Evolutionary conservation across 2,888 invertebrate genomes (phyloP), one percentile per base, ranked within the genome.

Genomic region (Xanthia icteritia): DNA sequence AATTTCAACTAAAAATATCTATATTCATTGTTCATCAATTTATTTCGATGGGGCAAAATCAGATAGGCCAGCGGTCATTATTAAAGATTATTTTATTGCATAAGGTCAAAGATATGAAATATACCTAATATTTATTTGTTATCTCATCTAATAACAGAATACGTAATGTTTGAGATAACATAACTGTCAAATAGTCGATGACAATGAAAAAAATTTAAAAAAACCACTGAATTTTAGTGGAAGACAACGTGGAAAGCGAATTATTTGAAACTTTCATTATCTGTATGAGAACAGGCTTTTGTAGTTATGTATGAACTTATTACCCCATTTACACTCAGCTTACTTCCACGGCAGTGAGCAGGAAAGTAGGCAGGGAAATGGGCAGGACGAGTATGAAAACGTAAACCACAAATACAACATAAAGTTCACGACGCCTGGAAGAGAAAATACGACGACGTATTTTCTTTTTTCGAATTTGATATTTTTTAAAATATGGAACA

Each of bases 101-200:
- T 42, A 66, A 68, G 36, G 56, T 58, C 51, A 54, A 67, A 27
- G 73, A 84, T 82, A 74, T 61, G 0, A 56, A 76, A 64, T 63
- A 13, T 64, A 51, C 67, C 27, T 68, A 67, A 76, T 82, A 45
- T 58, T 58, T 45, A 48, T 58, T 63, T 56, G 45, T 31, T 68
- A 80, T 79, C 84, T 15, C 17, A n/a, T 51, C 42, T 51, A 31
- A 15, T 83, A 65, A 58, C 42, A 6, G 17, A 42, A 61, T 54
- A 42, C 23, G 42, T 23, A 67, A 68, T 54, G 15, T 63, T 66
- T 39, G n/a, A 56, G 63, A 70, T 70, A 66, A 31, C n/a, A 15
- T 54, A 63, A 70, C 31, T 63, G 48, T 45, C 8, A 23, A 58
- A 56, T 68, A 68, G 17, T 51, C 20, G n/a, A 68, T 36, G n/a